phyloP scores from a whole-genome alignment of 1,140 invertebrate genomes.

The Microvelia longipes region DNA sequence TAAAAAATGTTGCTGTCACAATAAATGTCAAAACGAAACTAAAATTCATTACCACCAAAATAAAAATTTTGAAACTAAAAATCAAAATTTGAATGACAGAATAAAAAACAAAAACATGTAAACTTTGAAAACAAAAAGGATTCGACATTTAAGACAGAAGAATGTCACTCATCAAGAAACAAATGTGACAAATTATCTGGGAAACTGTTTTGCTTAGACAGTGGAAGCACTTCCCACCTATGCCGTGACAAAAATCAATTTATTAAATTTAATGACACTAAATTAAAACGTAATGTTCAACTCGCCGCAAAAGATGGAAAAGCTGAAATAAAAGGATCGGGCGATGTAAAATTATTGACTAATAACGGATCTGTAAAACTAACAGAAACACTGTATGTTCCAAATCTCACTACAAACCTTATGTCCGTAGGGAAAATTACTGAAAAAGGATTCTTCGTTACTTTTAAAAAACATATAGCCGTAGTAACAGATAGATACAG shows the following conservation, averaged over 20 bases:
- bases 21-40: neutral
- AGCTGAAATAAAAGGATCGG: neutral
- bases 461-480: neutral
- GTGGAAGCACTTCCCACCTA: slow-evolving; percentile 1
- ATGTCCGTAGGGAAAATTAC: slow-evolving; percentile 6
- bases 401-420: neutral
- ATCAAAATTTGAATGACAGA: neutral
- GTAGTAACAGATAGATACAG: neutral
- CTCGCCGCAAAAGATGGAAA: neutral
- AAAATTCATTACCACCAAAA: neutral
- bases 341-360: neutral
- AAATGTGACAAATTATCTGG: no score
- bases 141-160: neutral
- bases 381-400: neutral
- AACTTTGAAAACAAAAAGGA: neutral
- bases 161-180: neutral
- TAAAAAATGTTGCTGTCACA: neutral
- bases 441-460: neutral
- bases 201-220: slow-evolving; percentile 29
- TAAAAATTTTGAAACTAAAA: neutral
- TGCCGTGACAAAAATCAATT: neutral
- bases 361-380: neutral
- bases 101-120: neutral
- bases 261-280: neutral
- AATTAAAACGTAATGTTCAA: neutral